Evolutionary conservation across 2,797 vertebrate genomes (phyloP), one percentile per base, ranked within the genome.

Genomic region (Lepidocolaptes lacrymiger): DNA sequence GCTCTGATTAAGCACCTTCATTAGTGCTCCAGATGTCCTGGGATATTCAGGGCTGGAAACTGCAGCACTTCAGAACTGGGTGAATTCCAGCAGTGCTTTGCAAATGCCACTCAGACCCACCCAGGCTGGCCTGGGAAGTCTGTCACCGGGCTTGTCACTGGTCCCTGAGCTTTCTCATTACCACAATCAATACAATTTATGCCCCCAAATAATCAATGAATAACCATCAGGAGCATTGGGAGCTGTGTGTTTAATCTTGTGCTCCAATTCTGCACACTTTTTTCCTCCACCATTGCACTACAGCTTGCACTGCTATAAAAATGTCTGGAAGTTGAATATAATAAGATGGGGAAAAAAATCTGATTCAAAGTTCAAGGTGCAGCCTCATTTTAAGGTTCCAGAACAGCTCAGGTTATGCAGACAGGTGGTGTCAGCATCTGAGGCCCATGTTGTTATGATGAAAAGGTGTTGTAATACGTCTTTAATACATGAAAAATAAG

Each of bases 121-220:
- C 46, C 44, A 18, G 7, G 34, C 67, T 72, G 72, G 51, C 52
- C 52, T 69, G 71, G 74, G n/a, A 66, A 73, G 26, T 23, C 24
- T 80, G 49, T 39, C 73, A 52, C 56, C 26, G n/a, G 5, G 4
- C 58, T 76, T 67, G 72, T 59, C 75, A 54, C 41, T 73, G 27
- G 26, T 62, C 73, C 46, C 76, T 61, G 78, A 41, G 54, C 73
- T 83, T 80, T 73, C 73, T 58, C 76, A 39, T 95, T 78, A 62
- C 66, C 79, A 59, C 78, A 84, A 94, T 92, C 94, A 78, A 96
- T 94, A 46, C 19, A 71, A 15, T 93, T 89, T 88, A 26, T 13
- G 3, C 68, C 39, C 73, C 14, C 78, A 51, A 81, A 73, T 72
- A 89, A 95, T 95, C 93, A 68, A 90, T 81, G 46, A 62, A 36